Percentiles rank a stretch among this genome's conserved stretches.
Evolutionary conservation across 1,140 invertebrate species (phyloP).

Genomic region (Leptoteleia sp.): DNA sequence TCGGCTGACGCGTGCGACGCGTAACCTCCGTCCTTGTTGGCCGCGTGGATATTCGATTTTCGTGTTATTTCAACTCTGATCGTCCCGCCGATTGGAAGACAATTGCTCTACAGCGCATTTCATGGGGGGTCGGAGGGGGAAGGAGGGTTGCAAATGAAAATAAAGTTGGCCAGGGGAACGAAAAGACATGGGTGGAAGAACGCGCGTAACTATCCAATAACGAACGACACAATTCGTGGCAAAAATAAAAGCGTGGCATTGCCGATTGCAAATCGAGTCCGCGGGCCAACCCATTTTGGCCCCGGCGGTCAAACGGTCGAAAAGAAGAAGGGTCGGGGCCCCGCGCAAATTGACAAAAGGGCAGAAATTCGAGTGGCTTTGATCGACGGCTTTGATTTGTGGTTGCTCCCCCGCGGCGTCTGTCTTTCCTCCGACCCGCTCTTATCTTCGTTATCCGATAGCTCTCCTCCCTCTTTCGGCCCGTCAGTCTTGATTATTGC

Average conservation of each 20-base stretch:
- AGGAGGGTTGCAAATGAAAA: slow-evolving; percentile 35
- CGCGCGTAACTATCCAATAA: slow-evolving; percentile 46
- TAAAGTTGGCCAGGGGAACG: slow-evolving; percentile 26
- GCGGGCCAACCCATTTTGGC: slow-evolving; percentile 58
- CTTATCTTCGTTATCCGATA: slow-evolving; percentile 61
- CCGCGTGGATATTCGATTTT: slow-evolving; percentile 18
- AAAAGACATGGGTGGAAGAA: slow-evolving; percentile 39
- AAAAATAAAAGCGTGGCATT: slow-evolving; percentile 72
- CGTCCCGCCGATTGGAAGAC: slow-evolving; percentile 39
- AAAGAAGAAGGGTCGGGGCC: slow-evolving; percentile 37
- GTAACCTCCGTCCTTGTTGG: slow-evolving; percentile 22
- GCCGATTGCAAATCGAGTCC: slow-evolving; percentile 68
- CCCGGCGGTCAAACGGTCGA: slow-evolving; percentile 28
- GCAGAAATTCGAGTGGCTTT: slow-evolving; percentile 50
- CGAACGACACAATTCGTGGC: slow-evolving; percentile 32
- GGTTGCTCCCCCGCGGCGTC: slow-evolving; percentile 50
- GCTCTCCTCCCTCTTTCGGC: slow-evolving; percentile 31
- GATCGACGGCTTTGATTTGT: slow-evolving; percentile 63
- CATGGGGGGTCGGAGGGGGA: too few species aligned
- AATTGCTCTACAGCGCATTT: slow-evolving; percentile 33
- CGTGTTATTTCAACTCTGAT: slow-evolving; percentile 40
- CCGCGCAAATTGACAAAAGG: slow-evolving; percentile 55
- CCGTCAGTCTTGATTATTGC: slow-evolving; percentile 58
- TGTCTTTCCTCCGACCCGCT: slow-evolving; percentile 51
- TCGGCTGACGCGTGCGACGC: slow-evolving; percentile 20